Evolutionary conservation across 2,888 invertebrate genomes (phyloP), one percentile per base, ranked within the genome.

Genomic region (Apoda limacodes): DNA sequence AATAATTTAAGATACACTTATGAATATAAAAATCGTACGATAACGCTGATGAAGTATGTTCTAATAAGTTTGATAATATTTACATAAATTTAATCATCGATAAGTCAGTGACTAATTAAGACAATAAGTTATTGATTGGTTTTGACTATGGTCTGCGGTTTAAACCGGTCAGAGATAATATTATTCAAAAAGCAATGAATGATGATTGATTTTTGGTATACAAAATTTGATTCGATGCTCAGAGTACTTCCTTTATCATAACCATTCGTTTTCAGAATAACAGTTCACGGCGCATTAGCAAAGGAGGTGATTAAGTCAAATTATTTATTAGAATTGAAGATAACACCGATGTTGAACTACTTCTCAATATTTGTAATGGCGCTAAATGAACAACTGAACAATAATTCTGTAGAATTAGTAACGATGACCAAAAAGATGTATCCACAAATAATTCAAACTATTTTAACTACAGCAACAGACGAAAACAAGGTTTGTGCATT

Each of bases 291-390:
- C 6, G 68, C 75, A 0, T 36, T 82, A 35, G 78, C 82, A 2
- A 76, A 72, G 39, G 78, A 78, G 44, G 67, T 82, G 5, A 64
- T 82, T 0, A 64, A 62, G 12, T 76, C 78, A 34, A 82, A 78
- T 35, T 42, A 60, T 0, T 61, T 82, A 1, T 42, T 82, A 2
- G 65, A 74, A 26, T 69, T 52, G 33, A 80, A 80, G 42, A 58
- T 82, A 24, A 46, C 66, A 0, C 75, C 81, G 0, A 50, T 61
- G 2, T 37, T 82, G 1, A 50, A 63, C 2, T 62, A 72, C 22
- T 47, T 62, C 1, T 59, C 60, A 1, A 54, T 53, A 0, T 41
- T 75, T 1, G 46, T 75, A 4, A 45, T 42, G 1, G 78, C 67
- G 0, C 39, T 81, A 2, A 69, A 67, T 14, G 26, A 57, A 3